Evolutionary conservation across 2,888 invertebrate species (phyloP).

Genomic region (Bursaphelenchus okinawaensis): DNA sequence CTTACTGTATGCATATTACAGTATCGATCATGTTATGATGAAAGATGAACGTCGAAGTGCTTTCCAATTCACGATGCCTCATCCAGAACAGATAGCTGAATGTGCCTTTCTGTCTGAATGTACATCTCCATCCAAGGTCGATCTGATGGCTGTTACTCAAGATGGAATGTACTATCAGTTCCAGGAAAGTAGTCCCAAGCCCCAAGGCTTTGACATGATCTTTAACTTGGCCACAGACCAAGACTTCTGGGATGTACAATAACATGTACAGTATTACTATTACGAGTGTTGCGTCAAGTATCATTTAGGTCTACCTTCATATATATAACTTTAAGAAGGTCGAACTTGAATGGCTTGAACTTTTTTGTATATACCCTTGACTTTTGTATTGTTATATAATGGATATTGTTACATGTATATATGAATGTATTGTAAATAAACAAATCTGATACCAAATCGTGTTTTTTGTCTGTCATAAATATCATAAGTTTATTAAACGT

Average conservation of each 20-base stretch:
- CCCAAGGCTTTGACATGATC: conserved; percentile 22
- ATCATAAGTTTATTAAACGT: too few relatives aligned
- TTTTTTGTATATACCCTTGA: too few relatives aligned
- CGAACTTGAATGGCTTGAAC: too few relatives aligned
- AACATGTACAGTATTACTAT: background rate
- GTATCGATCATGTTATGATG: conserved; percentile 15
- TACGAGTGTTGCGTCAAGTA: background rate
- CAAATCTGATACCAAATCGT: background rate
- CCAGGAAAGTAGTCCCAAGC: conserved; percentile 13
- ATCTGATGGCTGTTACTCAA: conserved; percentile 21
- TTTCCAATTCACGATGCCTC: conserved; percentile 21
- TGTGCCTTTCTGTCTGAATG: conserved; percentile 22
- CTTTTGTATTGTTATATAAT: too few relatives aligned
- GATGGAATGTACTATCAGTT: conserved; percentile 24
- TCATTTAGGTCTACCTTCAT: too few relatives aligned
- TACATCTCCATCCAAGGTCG: background rate
- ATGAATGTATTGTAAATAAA: background rate
- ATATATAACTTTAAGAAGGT: too few relatives aligned
- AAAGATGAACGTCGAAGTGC: conserved; percentile 25
- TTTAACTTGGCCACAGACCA: conserved; percentile 23
- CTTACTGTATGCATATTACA: background rate
- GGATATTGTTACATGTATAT: too few relatives aligned
- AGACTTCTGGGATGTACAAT: conserved; percentile 17
- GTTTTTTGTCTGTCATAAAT: too few relatives aligned
- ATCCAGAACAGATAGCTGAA: conserved; percentile 23